A percentile compares a stretch with the other conserved stretches of the same genome.
Conservation (phyloP, 2,888 invertebrate genomes). For the Nineta flava region DNA sequence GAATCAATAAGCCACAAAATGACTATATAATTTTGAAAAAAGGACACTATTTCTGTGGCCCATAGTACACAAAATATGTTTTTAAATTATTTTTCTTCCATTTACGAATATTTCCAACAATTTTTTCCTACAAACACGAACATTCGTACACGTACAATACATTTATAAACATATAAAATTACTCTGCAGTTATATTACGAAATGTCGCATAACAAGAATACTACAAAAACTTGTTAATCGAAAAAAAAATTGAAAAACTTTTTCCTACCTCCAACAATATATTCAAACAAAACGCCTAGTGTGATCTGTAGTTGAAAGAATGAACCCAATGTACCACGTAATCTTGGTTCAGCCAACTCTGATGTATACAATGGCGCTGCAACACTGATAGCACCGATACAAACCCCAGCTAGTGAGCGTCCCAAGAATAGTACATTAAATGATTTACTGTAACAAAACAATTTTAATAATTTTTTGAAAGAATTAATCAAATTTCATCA, state of each 20-base stretch:
- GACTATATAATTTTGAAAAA: too few species aligned
- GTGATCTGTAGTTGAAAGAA: constrained; percentile 52
- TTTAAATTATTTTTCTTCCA: too few species aligned
- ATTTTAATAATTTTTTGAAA: background rate
- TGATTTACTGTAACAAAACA: too few species aligned
- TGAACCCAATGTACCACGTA: constrained; percentile 47
- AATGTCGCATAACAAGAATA: background rate
- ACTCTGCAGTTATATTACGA: background rate
- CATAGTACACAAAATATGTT: too few species aligned
- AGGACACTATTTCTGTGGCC: too few species aligned
- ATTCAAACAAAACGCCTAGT: constrained; percentile 45
- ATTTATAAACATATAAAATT: background rate
- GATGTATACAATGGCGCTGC: constrained; percentile 47
- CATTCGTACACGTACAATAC: background rate
- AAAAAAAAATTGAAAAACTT: background rate
- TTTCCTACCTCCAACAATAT: constrained; percentile 33
- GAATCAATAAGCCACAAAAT: too few species aligned
- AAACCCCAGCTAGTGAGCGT: constrained; percentile 43
- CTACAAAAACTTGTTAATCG: background rate
- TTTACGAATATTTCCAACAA: too few species aligned
- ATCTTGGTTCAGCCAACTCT: constrained; percentile 44
- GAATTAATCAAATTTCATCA: background rate
- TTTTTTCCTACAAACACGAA: too few species aligned
- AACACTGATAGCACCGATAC: constrained; percentile 44
- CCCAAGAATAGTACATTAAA: constrained; percentile 30